Evolutionary conservation across 2,888 invertebrate species (phyloP), one percentile per base, ranked within the genome.

Genomic region (Plusia festucae): DNA sequence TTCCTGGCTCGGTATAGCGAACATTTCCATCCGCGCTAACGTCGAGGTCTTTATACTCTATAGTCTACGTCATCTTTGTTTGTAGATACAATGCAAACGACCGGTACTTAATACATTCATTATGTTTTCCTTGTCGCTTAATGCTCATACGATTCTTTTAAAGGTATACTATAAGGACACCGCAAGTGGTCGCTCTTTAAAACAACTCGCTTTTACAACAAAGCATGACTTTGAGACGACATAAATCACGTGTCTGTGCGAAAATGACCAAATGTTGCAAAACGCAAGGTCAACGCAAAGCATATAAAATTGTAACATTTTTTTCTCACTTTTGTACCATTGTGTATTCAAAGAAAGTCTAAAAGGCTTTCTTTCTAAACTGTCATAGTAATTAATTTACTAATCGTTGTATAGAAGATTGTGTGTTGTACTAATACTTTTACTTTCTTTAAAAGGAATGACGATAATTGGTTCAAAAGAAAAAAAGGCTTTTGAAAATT

Each of bases 251-350:
- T 68, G 84, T 85, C 85, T 89, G 88, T 90, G 91, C 90, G 89
- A 93, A 93, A 90, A 86, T 89, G 80, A 85, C 89, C 91, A 91
- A 93, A 93, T 91, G 92, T 92, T 90, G 89, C 91, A 88, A 93
- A 90, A 88, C 82, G 74, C 91, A 92, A 93, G 92, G 92, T 92
- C 91, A 89, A 80, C 83, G 77, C 40, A 40, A 40, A 86, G 85
- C 88, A 89, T 89, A 85, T 84, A 85, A 88, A 87, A 84, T 78
- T 76, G 78, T 83, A 80, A 81, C 85, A 84, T 88, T 87, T 86
- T 83, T 86, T 82, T 80, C 71, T 60, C 68, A 65, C 63, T 74
- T 81, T 81, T 55, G 18, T 5, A 64, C 87, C 78, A 88, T 89
- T 90, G 88, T 90, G 79, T 58, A 51, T 60, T 59, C 65, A 70